These are phyloP conservation scores for Seriola aureovittata DNA, from an alignment of 2,113 vertebrate species.

Conservation along the genomic window DNA sequence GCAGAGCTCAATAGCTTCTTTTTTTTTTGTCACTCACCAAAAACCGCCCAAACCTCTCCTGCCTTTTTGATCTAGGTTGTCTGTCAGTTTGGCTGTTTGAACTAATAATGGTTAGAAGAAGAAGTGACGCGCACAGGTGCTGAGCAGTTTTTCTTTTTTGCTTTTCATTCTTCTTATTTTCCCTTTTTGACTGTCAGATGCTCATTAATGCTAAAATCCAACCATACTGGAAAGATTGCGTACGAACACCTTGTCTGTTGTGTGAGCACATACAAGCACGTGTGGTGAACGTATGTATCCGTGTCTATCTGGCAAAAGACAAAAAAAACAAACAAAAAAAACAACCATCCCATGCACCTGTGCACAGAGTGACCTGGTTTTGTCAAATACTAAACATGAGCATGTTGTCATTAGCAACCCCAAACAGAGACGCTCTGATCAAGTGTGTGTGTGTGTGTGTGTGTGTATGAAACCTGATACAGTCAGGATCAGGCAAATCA, in stretches of 20 bases:
- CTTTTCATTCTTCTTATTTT: neutral
- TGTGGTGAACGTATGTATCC: neutral
- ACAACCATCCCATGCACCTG: constrained; percentile 30
- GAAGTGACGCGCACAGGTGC: neutral
- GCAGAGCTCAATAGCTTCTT: constrained; percentile 12
- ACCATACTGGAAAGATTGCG: neutral
- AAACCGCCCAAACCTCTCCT: neutral
- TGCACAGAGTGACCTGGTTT: constrained; percentile 43
- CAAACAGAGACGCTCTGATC: constrained; percentile 1
- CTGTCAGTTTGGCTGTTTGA: constrained; percentile 33
- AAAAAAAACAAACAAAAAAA: neutral
- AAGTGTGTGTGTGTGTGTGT: constrained; percentile 12
- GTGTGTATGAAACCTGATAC: constrained; percentile 29
- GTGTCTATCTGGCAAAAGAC: neutral
- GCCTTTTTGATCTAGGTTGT: neutral
- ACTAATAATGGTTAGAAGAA: constrained; percentile 27
- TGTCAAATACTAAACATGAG: constrained; percentile 28
- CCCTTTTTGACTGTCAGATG: neutral
- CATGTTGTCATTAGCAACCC: constrained; percentile 61
- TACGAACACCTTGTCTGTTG: constrained; percentile 15
- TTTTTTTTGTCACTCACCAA: constrained; percentile 24
- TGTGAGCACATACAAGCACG: constrained; percentile 1
- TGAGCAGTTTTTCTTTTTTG: neutral
- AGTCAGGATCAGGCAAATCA: neutral
- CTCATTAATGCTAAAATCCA: neutral